phyloP scores from a whole-genome alignment of 2,888 invertebrate genomes.

The Cephus pulcher region DNA sequence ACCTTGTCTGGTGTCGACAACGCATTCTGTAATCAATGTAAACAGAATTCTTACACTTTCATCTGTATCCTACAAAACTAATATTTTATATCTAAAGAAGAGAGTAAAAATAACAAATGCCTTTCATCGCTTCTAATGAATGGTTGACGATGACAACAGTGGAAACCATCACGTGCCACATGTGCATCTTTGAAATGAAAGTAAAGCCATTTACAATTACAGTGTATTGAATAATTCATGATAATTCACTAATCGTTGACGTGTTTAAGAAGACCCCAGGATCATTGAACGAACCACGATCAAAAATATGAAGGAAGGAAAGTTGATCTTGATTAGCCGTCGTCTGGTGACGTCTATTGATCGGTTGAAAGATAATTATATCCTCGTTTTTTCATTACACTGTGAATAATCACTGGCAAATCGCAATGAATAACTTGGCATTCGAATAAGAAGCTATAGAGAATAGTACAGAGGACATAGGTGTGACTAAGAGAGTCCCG shows the following conservation, averaged over 20 bases:
- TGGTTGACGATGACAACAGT: background rate
- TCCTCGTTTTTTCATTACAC: slow-evolving; percentile 8
- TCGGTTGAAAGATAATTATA: slow-evolving; percentile 42
- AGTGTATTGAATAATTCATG: background rate
- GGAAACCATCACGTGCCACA: background rate
- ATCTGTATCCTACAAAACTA: background rate
- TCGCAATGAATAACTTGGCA: background rate
- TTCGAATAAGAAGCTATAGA: background rate
- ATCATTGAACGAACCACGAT: background rate
- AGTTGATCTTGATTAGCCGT: slow-evolving; percentile 25
- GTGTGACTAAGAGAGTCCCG: background rate
- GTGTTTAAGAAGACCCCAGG: background rate
- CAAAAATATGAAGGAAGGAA: background rate
- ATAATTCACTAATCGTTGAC: background rate
- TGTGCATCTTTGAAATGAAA: background rate
- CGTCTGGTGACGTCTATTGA: slow-evolving; percentile 42
- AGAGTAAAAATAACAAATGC: background rate
- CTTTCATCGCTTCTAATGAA: background rate
- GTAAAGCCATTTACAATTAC: background rate
- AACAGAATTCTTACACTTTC: background rate
- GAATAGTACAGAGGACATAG: background rate
- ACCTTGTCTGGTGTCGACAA: background rate
- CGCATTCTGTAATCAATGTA: background rate
- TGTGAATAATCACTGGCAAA: background rate
- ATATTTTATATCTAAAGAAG: background rate